Base-by-base conservation (phyloP, 1,140 invertebrate genomes). In the Subanguina moxae region DNA sequence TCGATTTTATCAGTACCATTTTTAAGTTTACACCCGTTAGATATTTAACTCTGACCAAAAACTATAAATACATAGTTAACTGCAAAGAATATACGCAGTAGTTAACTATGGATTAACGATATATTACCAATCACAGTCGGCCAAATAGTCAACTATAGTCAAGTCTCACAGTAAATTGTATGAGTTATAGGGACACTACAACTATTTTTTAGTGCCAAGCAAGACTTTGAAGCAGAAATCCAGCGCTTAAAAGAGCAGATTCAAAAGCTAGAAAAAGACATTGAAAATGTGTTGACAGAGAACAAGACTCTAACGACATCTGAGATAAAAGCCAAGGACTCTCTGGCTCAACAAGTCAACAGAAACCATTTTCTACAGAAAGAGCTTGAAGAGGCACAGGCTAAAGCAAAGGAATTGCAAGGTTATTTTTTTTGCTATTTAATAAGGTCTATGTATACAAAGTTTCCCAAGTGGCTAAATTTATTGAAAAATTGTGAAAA, bases 211-310 rank as follows among this genome's bases (percentile, higher is more conserved):
- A 82, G 77, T 43, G 67, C 72, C 38, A 82, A 82, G 43, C 74
- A 76, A 45, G 82, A 82, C 58, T 58, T 75, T 15, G 80, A 82
- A 57, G 68, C 64, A 30, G 74, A 82, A 23, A 17, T 76, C 15
- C 48, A 71, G 52, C 58, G 43, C 15, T 61, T 81, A 19, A 78
- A 80, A 64, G 80, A 82, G 21, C 71, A 80, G 59, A 77, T 82
- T n/a, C 72, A 80, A 32, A 82, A 82, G 59, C 67, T 75, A 9
- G 80, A 82, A 64, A 46, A 74, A 43, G 78, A 82, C 46, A 32
- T 82, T 23, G 80, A 82, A 28, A 80, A 75, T 56, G 38, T 78
- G 23, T 46, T 66, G 23, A 82, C 77, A 21, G 80, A 82, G 56
- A 74, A 71, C 63, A 73, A 67, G 43, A 66, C 43, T 38, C 38